phyloP scores from a whole-genome alignment of 2,797 vertebrate genomes.

The Rhinella marina region DNA sequence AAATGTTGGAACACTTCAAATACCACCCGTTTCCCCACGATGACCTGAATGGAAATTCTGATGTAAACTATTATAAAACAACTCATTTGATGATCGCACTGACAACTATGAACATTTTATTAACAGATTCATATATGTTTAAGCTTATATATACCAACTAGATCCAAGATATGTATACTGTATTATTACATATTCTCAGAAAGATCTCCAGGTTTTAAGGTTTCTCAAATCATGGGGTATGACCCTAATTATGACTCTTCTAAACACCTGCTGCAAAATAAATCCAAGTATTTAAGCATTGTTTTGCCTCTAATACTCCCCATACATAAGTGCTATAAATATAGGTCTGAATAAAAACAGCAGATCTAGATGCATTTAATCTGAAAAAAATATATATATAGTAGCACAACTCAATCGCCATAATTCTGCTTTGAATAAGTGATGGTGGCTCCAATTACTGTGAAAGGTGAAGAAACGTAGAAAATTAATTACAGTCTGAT shows the following conservation, averaged over 20 bases:
- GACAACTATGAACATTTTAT: too few relatives aligned
- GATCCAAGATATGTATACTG: background rate
- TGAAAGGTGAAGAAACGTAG: background rate
- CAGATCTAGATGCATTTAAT: background rate
- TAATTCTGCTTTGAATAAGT: background rate
- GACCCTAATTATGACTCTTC: background rate
- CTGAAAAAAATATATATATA: background rate
- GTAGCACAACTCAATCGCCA: background rate
- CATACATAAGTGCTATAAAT: background rate
- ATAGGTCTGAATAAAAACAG: background rate
- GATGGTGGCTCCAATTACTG: background rate
- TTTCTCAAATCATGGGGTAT: background rate
- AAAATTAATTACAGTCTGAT: slow-evolving; percentile 31
- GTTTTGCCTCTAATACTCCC: background rate
- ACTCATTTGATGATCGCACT: too few relatives aligned
- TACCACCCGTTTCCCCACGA: too few relatives aligned
- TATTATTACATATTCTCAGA: background rate
- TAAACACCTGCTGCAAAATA: background rate
- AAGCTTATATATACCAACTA: background rate
- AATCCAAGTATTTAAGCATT: background rate
- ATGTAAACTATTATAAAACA: too few relatives aligned
- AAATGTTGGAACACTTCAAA: too few relatives aligned
- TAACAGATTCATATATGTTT: background rate
- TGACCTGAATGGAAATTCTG: too few relatives aligned
- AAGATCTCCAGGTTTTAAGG: background rate